These are phyloP conservation scores for Macrocentrus cingulum DNA, from an alignment of 1,140 invertebrate species.

Conservation along the genomic window DNA sequence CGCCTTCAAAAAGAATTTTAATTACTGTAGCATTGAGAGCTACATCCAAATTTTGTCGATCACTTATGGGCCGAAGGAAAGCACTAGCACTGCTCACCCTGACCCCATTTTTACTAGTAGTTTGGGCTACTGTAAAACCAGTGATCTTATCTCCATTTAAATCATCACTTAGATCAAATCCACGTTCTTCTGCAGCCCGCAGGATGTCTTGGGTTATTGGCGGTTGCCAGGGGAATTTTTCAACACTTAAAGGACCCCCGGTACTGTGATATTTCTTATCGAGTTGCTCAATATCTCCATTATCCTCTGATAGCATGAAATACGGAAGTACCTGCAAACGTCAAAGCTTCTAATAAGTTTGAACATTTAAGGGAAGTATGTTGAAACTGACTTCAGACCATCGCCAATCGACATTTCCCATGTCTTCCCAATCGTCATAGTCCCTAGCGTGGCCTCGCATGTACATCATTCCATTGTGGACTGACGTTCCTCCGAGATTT, in stretches of 20 bases:
- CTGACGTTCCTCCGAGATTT: conserved; percentile 75
- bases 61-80: conserved; percentile 64
- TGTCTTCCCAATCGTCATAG: conserved; percentile 74
- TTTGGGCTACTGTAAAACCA: conserved; percentile 60
- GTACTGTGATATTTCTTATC: conserved; percentile 46
- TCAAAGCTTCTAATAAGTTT: too few species aligned
- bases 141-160: conserved; percentile 58
- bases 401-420: conserved; percentile 86
- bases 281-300: conserved; percentile 53
- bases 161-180: conserved; percentile 57
- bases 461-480: conserved; percentile 81
- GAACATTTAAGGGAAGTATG: background rate
- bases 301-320: conserved; percentile 61
- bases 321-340: conserved; percentile 59
- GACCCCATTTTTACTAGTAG: conserved; percentile 63
- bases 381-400: conserved; percentile 69
- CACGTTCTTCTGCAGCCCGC: background rate
- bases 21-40: conserved; percentile 69
- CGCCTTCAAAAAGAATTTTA: conserved; percentile 63
- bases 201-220: conserved; percentile 35
- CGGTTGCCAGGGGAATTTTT: conserved; percentile 58
- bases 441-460: conserved; percentile 73
- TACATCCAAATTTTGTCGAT: conserved; percentile 72
- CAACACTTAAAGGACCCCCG: conserved; percentile 53
- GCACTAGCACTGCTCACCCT: conserved; percentile 69